phyloP scores from a whole-genome alignment of 2,888 invertebrate species.

The Meloe dianella region DNA sequence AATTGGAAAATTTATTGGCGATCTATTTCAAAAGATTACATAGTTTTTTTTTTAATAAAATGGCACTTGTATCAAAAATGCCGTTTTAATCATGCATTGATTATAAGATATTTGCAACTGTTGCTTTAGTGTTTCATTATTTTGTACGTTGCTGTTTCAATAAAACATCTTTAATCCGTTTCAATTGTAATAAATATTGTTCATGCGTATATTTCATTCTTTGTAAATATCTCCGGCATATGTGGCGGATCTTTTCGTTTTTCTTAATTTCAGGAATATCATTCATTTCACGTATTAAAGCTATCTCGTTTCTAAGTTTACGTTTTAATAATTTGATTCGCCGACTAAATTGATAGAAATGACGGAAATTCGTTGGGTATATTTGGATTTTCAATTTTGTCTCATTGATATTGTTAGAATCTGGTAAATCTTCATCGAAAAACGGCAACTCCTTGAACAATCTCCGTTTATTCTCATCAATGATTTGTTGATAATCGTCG shows the following conservation, averaged over 20 bases:
- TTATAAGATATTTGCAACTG: neutral
- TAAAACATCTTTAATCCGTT: neutral
- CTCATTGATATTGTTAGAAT: neutral
- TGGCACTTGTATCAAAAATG: too few species aligned
- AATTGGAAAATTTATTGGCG: neutral
- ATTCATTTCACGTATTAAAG: neutral
- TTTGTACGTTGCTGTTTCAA: neutral
- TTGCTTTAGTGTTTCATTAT: neutral
- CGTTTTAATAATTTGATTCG: neutral
- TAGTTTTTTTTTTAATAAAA: too few species aligned
- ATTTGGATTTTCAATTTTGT: neutral
- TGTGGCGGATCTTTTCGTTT: neutral
- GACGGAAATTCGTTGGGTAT: neutral
- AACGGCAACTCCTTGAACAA: neutral
- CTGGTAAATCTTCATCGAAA: neutral
- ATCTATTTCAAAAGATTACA: neutral
- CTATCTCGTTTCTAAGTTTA: neutral
- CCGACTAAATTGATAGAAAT: neutral
- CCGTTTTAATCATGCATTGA: neutral
- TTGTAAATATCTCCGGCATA: neutral
- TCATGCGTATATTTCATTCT: neutral
- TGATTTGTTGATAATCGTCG: neutral
- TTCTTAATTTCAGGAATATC: neutral
- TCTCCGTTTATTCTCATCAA: neutral
- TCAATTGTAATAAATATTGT: neutral